Evolutionary conservation across 1,140 invertebrate genomes (phyloP).

Genomic region (Papilio aristodemus): DNA sequence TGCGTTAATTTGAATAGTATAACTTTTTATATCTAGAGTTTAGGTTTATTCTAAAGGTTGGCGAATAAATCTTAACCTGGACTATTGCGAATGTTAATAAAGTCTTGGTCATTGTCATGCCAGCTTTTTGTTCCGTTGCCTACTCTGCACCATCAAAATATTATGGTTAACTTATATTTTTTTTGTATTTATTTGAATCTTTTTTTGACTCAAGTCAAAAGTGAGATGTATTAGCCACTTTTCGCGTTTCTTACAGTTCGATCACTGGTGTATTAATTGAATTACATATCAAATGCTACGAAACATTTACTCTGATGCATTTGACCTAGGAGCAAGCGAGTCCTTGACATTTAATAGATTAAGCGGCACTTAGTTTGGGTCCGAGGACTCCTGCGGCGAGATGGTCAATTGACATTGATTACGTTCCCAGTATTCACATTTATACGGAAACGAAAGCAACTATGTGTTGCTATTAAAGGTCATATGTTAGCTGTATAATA

Average conservation of each 20-base stretch:
- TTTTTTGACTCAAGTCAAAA: background rate
- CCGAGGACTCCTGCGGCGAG: constrained; percentile 29
- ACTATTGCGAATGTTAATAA: too few relatives aligned
- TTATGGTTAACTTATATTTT: too few relatives aligned
- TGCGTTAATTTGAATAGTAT: too few relatives aligned
- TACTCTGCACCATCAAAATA: too few relatives aligned
- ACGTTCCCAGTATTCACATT: constrained; percentile 24
- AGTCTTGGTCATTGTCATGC: too few relatives aligned
- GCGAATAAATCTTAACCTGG: too few relatives aligned
- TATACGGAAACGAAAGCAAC: constrained; percentile 28
- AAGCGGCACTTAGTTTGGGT: constrained; percentile 31
- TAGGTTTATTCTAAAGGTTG: too few relatives aligned
- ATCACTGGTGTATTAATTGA: background rate
- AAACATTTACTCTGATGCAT: constrained; percentile 7
- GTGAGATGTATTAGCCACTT: background rate
- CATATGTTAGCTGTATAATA: background rate
- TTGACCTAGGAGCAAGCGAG: constrained; percentile 19
- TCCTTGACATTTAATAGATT: constrained; percentile 44
- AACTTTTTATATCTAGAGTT: background rate
- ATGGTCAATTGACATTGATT: constrained; percentile 39
- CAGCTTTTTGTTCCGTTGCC: too few relatives aligned
- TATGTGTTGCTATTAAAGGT: constrained; percentile 4
- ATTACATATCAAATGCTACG: constrained; percentile 1
- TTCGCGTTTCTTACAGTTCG: background rate
- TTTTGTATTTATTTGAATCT: too few relatives aligned